Conservation (phyloP, 2,888 invertebrate genomes). For the Chrysolina americana region DNA sequence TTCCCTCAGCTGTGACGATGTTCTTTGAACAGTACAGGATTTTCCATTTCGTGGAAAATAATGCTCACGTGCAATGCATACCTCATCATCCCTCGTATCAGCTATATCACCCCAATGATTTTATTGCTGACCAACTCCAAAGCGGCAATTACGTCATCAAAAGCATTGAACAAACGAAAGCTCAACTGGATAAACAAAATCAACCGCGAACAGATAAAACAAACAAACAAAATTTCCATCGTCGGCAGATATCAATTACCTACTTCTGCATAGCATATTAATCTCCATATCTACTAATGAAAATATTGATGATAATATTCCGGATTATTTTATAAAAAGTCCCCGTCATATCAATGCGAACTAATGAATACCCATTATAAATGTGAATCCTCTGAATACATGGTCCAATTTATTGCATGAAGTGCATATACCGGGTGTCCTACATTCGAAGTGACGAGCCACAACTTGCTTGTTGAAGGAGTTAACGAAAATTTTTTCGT, state of each 20-base stretch:
- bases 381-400: too few relatives aligned
- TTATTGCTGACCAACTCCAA: neutral
- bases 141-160: slow-evolving; percentile 35
- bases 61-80: neutral
- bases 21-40: too few relatives aligned
- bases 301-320: neutral
- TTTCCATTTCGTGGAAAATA: too few relatives aligned
- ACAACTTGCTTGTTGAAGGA: too few relatives aligned
- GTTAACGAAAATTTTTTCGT: too few relatives aligned
- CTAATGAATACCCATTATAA: too few relatives aligned
- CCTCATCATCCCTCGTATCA: neutral
- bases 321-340: too few relatives aligned
- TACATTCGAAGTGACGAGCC: too few relatives aligned
- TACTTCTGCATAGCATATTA: neutral
- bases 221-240: slow-evolving; percentile 5
- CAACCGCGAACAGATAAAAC: slow-evolving; percentile 1
- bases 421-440: too few relatives aligned
- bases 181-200: slow-evolving; percentile 11
- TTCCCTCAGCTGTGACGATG: too few relatives aligned
- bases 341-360: too few relatives aligned
- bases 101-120: neutral
- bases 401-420: too few relatives aligned
- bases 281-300: neutral
- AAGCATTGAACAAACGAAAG: slow-evolving; percentile 32
- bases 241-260: slow-evolving; percentile 3